Base-by-base conservation (phyloP, 2,888 invertebrate species). In the Kryphioiulus occultus region DNA sequence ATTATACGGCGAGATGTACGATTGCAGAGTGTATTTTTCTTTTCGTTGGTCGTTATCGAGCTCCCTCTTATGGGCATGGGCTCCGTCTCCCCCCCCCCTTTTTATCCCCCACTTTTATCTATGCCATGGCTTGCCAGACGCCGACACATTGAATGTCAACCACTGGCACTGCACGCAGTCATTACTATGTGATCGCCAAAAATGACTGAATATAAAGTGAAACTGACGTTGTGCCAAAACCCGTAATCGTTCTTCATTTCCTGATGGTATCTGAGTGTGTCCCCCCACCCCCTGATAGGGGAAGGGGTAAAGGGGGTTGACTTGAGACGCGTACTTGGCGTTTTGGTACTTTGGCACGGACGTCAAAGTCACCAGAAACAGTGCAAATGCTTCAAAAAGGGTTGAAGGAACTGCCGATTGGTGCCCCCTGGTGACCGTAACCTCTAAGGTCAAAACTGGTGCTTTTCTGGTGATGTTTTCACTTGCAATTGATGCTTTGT, bases 1-100 rank as follows among this genome's bases (percentile, higher is more conserved):
- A 68, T 68, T 68, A 68, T 68, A 68, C 68, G 68, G 68, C 68
- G 68, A 68, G 68, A 68, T 68, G 68, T 68, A 68, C 68, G 68
- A 68, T 68, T 68, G 68, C 68, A n/a, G 68, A 68, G 68, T 68
- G 68, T 68, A 68, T 68, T 68, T 68, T 68, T 68, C 68, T 68
- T 68, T 68, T 68, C 68, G 68, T 68, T n/a, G 68, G 68, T 68
- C 68, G 68, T 68, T 68, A 68, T 68, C 68, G 68, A 68, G 68
- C 12, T 26, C 59, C 68, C 68, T 68, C 26, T 68, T 68, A 22
- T 26, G 68, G 68, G 68, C 68, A 68, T n/a, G 68, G 68, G 68
- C 5, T 68, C 4, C 53, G n/a, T 53, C 19, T n/a, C n/a, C 53
- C 53, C 68, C 68, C 26, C 68, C 26, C 26, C 7, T 59, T 59